Evolutionary conservation across 2,113 vertebrate species (phyloP).

Genomic region (Butorides virescens): DNA sequence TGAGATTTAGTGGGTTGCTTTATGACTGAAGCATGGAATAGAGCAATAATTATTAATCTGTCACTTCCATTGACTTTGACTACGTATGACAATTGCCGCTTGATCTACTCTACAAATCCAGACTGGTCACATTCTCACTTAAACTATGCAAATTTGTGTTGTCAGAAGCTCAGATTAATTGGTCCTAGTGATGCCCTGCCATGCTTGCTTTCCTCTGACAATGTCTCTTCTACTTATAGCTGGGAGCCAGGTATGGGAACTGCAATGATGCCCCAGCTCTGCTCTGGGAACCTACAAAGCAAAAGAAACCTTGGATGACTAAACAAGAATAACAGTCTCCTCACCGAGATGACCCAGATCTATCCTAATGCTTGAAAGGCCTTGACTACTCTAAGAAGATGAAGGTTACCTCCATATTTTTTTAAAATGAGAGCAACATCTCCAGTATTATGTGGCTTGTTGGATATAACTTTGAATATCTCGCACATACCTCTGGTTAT

Average conservation of each 20-base stretch:
- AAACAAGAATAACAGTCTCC: not conserved
- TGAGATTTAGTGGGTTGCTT: constrained; percentile 23
- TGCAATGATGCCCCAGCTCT: not conserved
- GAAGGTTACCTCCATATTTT: not conserved
- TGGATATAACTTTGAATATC: not conserved
- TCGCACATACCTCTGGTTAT: not conserved
- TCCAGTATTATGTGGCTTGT: not conserved
- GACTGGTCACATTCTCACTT: constrained; percentile 8
- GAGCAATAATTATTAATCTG: constrained; percentile 42
- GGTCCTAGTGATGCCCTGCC: not conserved
- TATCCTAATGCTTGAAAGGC: not conserved
- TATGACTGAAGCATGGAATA: not conserved
- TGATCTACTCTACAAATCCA: constrained; percentile 18
- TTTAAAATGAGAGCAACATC: not conserved
- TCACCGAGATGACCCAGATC: not conserved
- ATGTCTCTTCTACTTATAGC: not conserved
- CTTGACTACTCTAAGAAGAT: not conserved
- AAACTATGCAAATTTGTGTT: constrained; percentile 32
- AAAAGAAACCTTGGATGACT: not conserved
- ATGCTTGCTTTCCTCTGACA: constrained; percentile 16
- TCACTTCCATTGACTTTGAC: constrained; percentile 40
- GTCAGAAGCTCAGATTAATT: constrained; percentile 41
- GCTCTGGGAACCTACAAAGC: not conserved
- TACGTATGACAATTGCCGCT: not conserved
- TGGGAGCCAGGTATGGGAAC: not conserved